Evolutionary conservation across 2,113 vertebrate genomes (phyloP).

Genomic region (Ceratotherium simum): DNA sequence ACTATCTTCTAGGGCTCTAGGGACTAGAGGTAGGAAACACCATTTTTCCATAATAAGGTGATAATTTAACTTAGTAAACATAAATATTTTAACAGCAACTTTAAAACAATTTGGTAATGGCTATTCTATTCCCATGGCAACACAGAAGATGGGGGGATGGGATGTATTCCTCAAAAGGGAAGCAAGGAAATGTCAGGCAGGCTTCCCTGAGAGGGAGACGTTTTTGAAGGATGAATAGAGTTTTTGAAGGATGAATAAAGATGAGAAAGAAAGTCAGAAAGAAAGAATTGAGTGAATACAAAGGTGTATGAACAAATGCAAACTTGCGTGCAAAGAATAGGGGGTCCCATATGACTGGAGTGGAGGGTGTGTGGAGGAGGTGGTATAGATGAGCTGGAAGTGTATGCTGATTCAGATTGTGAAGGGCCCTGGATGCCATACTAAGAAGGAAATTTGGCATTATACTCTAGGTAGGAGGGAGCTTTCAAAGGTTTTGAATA

Average conservation of each 20-base stretch:
- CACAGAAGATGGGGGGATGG: neutral
- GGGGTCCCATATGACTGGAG: neutral
- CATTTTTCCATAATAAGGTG: neutral
- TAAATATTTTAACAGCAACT: neutral
- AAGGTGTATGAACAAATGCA: neutral
- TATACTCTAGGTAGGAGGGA: neutral
- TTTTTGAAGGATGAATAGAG: neutral
- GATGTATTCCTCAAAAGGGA: neutral
- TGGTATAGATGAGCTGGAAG: neutral
- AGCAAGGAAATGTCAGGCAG: neutral
- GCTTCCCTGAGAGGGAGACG: neutral
- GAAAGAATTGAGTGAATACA: neutral
- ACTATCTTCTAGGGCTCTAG: neutral
- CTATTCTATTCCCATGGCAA: neutral
- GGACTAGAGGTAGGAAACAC: neutral
- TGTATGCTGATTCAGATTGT: neutral
- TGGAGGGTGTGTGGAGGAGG: neutral
- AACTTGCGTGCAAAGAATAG: neutral
- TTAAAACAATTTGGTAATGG: neutral
- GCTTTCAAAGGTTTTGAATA: neutral
- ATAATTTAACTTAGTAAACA: neutral
- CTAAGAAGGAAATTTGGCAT: neutral
- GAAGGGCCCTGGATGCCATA: neutral
- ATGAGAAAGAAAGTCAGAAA: neutral
- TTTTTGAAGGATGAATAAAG: neutral